Conservation (phyloP, 2,113 vertebrate genomes). For the Centropus bengalensis region DNA sequence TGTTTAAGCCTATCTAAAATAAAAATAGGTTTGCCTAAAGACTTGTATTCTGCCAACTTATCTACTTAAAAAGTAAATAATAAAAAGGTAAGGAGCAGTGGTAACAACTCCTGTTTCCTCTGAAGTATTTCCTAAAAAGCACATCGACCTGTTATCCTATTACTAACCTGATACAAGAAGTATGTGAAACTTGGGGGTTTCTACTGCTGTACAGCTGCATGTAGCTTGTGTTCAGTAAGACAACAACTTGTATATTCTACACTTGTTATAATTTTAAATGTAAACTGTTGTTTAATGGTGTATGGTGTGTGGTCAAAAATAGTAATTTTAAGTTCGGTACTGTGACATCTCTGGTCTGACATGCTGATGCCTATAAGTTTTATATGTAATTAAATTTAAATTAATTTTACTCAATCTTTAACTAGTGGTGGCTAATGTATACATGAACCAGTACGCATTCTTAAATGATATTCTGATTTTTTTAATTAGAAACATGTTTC, state of each 20-base stretch:
- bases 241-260: not conserved
- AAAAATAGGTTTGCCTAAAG: not conserved
- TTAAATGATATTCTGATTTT: not conserved
- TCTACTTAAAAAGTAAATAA: not conserved
- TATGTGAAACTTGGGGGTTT: not conserved
- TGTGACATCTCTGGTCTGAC: not conserved
- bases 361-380: not conserved
- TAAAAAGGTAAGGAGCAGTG: not conserved
- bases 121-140: not conserved
- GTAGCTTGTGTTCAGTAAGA: not conserved
- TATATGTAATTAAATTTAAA: not conserved
- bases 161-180: not conserved
- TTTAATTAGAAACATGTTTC: not conserved
- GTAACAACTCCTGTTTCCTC: not conserved
- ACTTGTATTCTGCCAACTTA: not conserved
- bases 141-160: not conserved
- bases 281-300: not conserved
- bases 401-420: not conserved
- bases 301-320: accelerated
- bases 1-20: not conserved
- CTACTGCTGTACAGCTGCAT: not conserved
- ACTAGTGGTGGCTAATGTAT: not conserved
- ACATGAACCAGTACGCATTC: not conserved
- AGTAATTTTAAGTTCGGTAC: not conserved
- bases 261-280: too few species aligned